Evolutionary conservation across 1,140 invertebrate genomes (phyloP), one percentile per base, ranked within the genome.

Genomic region (Diploscapter pachys): DNA sequence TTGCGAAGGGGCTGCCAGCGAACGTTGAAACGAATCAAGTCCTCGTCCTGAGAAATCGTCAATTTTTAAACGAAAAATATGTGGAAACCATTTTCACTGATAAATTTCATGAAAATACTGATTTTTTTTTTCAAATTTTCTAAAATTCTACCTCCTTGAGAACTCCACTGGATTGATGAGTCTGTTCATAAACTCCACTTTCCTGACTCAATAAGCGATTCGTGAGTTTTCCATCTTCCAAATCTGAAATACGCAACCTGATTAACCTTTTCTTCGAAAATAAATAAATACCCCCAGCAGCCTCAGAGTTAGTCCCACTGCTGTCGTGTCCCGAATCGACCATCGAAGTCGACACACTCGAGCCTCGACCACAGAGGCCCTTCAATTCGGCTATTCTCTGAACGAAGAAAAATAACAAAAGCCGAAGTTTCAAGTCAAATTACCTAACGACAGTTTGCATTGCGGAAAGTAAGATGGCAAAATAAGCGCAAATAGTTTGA

Each of bases 1-100:
- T 76, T 73, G 13, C 78, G 62, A 4, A 79, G 61, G 0, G 78
- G 67, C 57, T 79, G 76, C 78, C 78, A 79, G 51, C 78, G 74
- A 31, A 79, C n/a, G 6, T 71, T 54, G 13, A 62, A 63, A 31
- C 63, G 56, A 4, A 69, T 69, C 48, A 78, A 53, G 9, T 13
- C 68, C 61, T 74, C 71, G 13, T 79, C 78, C 64, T 77, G 70
- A 78, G 76, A 75, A 49, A 31, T 31, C 31, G 31, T 31, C 31
- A 65, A 49, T 9, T 31, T 50, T 59, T 59, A 59, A 11, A 59
- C 9, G 9, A 11, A 59, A 31, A 11, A 59, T 59, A 11, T 59
- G 1, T 11, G 31, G 31, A 59, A 59, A 31, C 31, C 31, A 31
- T 31, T 31, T 31, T 31, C 57, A 59, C 9, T 11, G 57, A 11